phyloP scores from a whole-genome alignment of 1,140 invertebrate genomes.

The Helicoverpa zea region DNA sequence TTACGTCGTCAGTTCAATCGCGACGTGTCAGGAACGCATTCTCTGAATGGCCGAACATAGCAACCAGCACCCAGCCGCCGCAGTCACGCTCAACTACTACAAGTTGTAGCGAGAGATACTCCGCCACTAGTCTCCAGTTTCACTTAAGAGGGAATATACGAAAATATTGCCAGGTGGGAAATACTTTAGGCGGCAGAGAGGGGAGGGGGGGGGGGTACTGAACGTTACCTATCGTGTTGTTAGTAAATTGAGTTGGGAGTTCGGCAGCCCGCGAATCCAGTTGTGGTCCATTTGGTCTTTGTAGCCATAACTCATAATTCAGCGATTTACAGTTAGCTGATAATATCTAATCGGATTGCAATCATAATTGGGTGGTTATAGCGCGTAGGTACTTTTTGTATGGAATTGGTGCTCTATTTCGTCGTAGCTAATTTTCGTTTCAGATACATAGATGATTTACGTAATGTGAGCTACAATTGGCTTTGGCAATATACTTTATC shows the following conservation, averaged over 20 bases:
- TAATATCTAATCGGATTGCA: too few relatives aligned
- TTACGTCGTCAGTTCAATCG: too few relatives aligned
- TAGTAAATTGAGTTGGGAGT: background rate
- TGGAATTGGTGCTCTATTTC: too few relatives aligned
- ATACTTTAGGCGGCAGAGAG: background rate
- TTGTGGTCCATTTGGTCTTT: background rate
- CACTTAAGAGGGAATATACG: background rate
- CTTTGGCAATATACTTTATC: too few relatives aligned
- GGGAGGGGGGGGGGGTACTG: background rate
- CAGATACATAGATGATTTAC: too few relatives aligned
- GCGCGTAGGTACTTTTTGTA: too few relatives aligned
- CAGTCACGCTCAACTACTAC: background rate
- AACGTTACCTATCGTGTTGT: background rate
- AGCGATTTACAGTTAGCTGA: background rate
- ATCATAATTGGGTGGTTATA: too few relatives aligned
- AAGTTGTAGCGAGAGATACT: constrained; percentile 12
- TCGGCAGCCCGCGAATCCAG: background rate
- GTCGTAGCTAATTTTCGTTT: too few relatives aligned
- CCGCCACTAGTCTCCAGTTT: background rate
- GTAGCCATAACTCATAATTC: background rate
- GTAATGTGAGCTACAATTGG: too few relatives aligned
- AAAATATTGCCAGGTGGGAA: constrained; percentile 20
- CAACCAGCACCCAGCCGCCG: background rate
- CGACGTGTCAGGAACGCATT: too few relatives aligned
- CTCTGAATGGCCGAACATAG: too few relatives aligned